Percentiles rank a stretch among this genome's conserved stretches.
Evolutionary conservation across 2,113 vertebrate species (phyloP).

Genomic region (Leptobrachium ailaonicum): DNA sequence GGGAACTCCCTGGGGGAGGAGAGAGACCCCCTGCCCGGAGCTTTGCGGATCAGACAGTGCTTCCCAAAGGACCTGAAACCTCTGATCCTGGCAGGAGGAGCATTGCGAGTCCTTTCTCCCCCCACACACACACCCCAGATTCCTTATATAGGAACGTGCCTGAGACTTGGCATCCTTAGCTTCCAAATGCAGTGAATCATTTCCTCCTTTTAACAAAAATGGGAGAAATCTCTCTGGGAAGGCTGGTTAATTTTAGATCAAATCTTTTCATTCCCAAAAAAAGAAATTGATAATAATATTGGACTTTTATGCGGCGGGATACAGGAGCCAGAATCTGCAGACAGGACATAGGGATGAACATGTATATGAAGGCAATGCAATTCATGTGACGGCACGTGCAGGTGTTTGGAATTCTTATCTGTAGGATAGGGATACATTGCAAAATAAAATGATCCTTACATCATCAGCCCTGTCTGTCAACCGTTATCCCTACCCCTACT

Average conservation of each 20-base stretch:
- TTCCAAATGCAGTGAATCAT: conserved; percentile 41
- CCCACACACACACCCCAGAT: conserved; percentile 17
- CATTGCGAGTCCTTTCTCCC: conserved; percentile 21
- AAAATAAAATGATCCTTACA: no score
- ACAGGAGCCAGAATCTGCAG: conserved; percentile 6
- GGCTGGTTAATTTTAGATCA: conserved; percentile 24
- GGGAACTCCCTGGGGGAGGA: conserved; percentile 46
- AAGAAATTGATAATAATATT: conserved; percentile 1
- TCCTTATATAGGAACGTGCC: conserved; percentile 47
- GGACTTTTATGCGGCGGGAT: conserved; percentile 2
- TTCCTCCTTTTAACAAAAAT: conserved; percentile 32
- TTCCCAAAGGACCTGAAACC: conserved; percentile 40
- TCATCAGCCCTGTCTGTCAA: no score
- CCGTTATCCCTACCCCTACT: no score
- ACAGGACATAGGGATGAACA: neutral
- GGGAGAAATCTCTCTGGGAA: conserved; percentile 13
- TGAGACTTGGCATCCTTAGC: conserved; percentile 29
- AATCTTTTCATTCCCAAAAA: conserved; percentile 5
- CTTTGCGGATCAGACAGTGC: conserved; percentile 37
- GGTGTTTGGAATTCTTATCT: no score
- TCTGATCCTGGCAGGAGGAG: conserved; percentile 40
- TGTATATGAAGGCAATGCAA: neutral
- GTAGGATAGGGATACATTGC: no score
- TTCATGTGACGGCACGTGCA: neutral
- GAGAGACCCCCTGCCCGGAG: conserved; percentile 45